phyloP scores from a whole-genome alignment of 2,888 invertebrate genomes.

The Luperina testacea region DNA sequence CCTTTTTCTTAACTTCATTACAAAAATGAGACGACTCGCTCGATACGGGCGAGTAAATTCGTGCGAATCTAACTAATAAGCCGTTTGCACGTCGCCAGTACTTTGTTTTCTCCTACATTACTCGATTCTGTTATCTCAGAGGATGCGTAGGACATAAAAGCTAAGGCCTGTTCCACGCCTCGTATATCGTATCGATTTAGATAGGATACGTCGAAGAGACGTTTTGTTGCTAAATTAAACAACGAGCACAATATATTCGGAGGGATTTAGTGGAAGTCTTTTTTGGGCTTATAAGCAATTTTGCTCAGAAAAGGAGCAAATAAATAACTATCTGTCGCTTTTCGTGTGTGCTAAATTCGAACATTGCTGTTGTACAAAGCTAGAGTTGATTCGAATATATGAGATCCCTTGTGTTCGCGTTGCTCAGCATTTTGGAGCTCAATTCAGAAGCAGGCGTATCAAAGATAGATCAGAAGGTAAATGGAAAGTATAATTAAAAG shows the following conservation, averaged over 20 bases:
- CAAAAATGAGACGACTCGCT: neutral
- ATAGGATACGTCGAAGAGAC: constrained; percentile 54
- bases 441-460: constrained; percentile 11
- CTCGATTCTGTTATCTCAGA: constrained; percentile 55
- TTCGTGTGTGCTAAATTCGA: constrained; percentile 40
- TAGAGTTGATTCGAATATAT: constrained; percentile 41
- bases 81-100: constrained; percentile 41
- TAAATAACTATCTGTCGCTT: constrained; percentile 36
- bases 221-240: constrained; percentile 58
- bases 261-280: constrained; percentile 51
- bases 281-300: constrained; percentile 55
- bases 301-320: constrained; percentile 38
- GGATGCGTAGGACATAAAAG: constrained; percentile 56
- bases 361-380: constrained; percentile 27
- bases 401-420: constrained; percentile 31
- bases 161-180: constrained; percentile 56
- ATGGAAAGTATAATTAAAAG: neutral
- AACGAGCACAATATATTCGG: constrained; percentile 50
- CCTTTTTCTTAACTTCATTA: neutral
- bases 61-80: neutral
- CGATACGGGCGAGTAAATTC: neutral
- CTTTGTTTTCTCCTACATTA: constrained; percentile 61
- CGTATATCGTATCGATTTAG: constrained; percentile 60
- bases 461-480: constrained; percentile 3
- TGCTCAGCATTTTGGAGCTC: constrained; percentile 18